Percentiles rank a stretch among this genome's conserved stretches.
phyloP scores from a whole-genome alignment of 2,113 vertebrate genomes.

The Sigmodon hispidus region DNA sequence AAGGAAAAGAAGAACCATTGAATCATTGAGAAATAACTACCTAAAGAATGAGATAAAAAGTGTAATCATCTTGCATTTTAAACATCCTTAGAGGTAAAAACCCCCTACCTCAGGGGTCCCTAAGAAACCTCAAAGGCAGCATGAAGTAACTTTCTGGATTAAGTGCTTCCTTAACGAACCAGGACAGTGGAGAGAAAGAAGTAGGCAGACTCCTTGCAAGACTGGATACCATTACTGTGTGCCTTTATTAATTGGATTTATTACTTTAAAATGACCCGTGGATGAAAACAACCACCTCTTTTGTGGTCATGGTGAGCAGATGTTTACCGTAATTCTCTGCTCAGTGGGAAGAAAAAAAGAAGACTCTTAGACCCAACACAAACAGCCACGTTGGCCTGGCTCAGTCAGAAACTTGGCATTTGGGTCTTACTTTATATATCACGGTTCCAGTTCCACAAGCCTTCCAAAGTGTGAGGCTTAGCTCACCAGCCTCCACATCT shows the following conservation, averaged over 20 bases:
- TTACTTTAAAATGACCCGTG: slow-evolving; percentile 86
- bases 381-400: slow-evolving; percentile 86
- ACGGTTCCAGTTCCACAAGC: slow-evolving; percentile 78
- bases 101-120: background rate
- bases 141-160: slow-evolving; percentile 66
- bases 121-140: slow-evolving; percentile 62
- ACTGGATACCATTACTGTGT: slow-evolving; percentile 71
- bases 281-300: slow-evolving; percentile 84
- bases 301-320: slow-evolving; percentile 87
- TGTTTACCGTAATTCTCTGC: slow-evolving; percentile 90
- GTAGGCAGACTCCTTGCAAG: slow-evolving; percentile 80
- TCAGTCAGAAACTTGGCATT: slow-evolving; percentile 84
- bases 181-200: slow-evolving; percentile 80
- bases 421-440: slow-evolving; percentile 85
- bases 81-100: background rate
- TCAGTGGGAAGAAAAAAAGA: slow-evolving; percentile 74
- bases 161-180: slow-evolving; percentile 77
- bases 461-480: slow-evolving; percentile 81
- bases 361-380: slow-evolving; percentile 86
- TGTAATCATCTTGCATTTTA: slow-evolving; percentile 31
- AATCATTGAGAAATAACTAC: background rate
- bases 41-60: background rate
- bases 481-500: slow-evolving; percentile 84
- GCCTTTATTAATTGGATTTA: slow-evolving; percentile 86
- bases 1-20: background rate